phyloP scores from a whole-genome alignment of 30 jellyfish, hydroid and myxozoan species.

The Hydractinia echinata region DNA sequence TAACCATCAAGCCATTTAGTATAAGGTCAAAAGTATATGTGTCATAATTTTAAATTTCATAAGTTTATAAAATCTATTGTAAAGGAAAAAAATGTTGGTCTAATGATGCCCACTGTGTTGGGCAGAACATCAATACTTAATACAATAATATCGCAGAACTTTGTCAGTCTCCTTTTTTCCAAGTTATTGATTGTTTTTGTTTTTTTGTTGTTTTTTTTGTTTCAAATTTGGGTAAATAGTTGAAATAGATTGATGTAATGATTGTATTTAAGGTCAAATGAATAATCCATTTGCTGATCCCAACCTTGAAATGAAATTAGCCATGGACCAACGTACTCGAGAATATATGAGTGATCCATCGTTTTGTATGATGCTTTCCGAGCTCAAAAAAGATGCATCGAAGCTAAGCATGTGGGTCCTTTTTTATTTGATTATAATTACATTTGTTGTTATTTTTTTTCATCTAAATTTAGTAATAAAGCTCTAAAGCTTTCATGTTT shows the following conservation, averaged over 20 bases:
- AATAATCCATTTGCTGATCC: conserved; percentile 84
- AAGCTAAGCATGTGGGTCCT: conserved; percentile 61
- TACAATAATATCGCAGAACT: no score
- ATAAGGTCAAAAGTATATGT: no score
- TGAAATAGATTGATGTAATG: not conserved
- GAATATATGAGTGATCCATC: conserved; percentile 75
- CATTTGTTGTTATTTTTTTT: no score
- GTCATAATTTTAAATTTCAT: no score
- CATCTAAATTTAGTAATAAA: no score
- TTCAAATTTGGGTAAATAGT: not conserved
- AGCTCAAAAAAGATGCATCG: conserved; percentile 72
- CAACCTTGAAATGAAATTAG: conserved; percentile 67
- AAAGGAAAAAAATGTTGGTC: no score
- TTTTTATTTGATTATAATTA: not conserved
- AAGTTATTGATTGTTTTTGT: not conserved
- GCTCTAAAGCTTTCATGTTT: no score
- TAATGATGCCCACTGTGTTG: no score
- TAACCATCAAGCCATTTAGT: no score
- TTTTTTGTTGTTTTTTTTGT: not conserved
- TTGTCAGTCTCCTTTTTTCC: no score
- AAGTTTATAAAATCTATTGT: no score
- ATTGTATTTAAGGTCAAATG: conserved; percentile 25
- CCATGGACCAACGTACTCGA: conserved; percentile 76
- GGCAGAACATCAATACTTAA: no score
- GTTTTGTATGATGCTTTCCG: conserved; percentile 56